phyloP scores from a whole-genome alignment of 2,113 vertebrate genomes.

The Channa maculata region DNA sequence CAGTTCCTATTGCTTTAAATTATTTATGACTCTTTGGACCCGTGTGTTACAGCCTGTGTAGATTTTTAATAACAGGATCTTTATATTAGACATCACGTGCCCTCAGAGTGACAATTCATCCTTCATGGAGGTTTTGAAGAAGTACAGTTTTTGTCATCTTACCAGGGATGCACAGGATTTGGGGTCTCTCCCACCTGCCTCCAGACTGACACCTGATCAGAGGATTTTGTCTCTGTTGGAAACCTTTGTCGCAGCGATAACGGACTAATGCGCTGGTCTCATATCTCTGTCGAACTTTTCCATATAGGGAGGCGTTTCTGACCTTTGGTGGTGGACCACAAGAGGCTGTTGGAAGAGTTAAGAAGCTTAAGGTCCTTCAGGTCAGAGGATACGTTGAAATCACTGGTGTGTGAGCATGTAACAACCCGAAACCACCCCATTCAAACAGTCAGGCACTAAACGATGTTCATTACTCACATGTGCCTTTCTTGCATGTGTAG shows the following conservation, averaged over 20 bases:
- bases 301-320: constrained; percentile 84
- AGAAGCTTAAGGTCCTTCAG: neutral
- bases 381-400: too few species aligned
- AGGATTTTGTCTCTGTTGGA: constrained; percentile 86
- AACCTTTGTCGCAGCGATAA: constrained; percentile 87
- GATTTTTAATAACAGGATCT: neutral
- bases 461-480: constrained; percentile 61
- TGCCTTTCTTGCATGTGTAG: constrained; percentile 96
- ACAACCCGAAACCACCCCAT: neutral
- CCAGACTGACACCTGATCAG: constrained; percentile 86
- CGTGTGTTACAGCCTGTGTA: neutral
- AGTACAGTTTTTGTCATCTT: constrained; percentile 59
- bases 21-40: neutral
- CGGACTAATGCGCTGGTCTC: constrained; percentile 85
- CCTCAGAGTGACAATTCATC: neutral
- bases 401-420: neutral
- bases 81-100: neutral
- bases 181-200: constrained; percentile 89
- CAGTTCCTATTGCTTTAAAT: too few species aligned
- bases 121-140: neutral
- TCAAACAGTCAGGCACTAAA: too few species aligned
- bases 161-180: constrained; percentile 88
- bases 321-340: constrained; percentile 89
- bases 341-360: constrained; percentile 70
- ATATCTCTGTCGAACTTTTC: constrained; percentile 85